phyloP scores from a whole-genome alignment of 2,113 vertebrate species.

The Caranx ignobilis region DNA sequence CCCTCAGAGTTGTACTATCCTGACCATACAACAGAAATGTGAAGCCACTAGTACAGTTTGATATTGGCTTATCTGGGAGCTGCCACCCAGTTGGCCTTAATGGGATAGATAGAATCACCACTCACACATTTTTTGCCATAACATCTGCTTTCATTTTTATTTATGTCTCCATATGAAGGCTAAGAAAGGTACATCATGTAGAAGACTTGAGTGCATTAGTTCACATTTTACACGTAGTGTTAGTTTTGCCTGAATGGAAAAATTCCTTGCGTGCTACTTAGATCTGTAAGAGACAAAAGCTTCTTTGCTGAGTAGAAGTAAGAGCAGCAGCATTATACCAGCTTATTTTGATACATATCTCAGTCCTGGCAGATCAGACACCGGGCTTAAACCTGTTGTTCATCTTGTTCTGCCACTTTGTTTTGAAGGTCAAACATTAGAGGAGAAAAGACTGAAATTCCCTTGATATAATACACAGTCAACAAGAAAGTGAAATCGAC shows the following conservation, averaged over 20 bases:
- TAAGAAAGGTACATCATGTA: conserved; percentile 10
- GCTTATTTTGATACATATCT: conserved; percentile 8
- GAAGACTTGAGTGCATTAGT: conserved; percentile 25
- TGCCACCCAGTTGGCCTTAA: conserved; percentile 18
- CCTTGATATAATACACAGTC: not conserved
- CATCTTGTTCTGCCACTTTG: not conserved
- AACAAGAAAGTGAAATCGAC: not conserved
- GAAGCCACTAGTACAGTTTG: not conserved
- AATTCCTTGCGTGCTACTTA: not conserved
- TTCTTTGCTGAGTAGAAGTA: not conserved
- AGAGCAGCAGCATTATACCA: not conserved
- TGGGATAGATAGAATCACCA: not conserved
- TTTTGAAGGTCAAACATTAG: not conserved
- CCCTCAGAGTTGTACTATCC: not conserved
- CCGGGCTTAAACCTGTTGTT: not conserved
- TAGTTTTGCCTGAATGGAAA: conserved; percentile 7
- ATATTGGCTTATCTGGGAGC: conserved; percentile 23
- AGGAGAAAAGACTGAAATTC: not conserved
- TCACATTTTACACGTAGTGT: not conserved
- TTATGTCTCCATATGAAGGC: conserved; percentile 2
- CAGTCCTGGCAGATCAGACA: not conserved
- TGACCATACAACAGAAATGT: not conserved
- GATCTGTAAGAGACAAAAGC: not conserved
- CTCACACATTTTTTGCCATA: not conserved
- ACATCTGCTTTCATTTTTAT: not conserved